Conservation (phyloP, 1,140 invertebrate genomes). For the Achroia grisella region DNA sequence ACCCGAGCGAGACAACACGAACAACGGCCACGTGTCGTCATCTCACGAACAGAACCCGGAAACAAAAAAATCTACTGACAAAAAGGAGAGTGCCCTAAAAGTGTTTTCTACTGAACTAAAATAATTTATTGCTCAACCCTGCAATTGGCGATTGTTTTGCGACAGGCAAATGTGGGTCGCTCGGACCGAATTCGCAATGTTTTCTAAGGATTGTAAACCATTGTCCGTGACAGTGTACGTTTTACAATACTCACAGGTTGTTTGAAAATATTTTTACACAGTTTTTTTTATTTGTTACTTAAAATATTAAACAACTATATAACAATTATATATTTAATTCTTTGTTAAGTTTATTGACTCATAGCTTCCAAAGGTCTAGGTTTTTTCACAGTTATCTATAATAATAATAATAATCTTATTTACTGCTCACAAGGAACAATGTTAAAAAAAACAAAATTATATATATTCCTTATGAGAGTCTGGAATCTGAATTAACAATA, state of each 20-base stretch:
- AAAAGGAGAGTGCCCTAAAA: constrained; percentile 41
- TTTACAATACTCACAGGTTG: background rate
- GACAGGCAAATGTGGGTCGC: constrained; percentile 2
- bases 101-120: constrained; percentile 22
- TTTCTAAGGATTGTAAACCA: constrained; percentile 3
- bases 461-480: too few relatives aligned
- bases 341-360: too few relatives aligned
- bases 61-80: constrained; percentile 42
- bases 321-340: too few relatives aligned
- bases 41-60: too few relatives aligned
- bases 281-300: too few relatives aligned
- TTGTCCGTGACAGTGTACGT: constrained; percentile 5
- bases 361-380: constrained; percentile 83
- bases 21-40: constrained; percentile 44
- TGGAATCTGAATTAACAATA: too few relatives aligned
- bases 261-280: background rate
- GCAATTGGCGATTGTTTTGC: constrained; percentile 23
- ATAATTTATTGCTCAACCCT: constrained; percentile 31
- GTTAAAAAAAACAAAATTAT: too few relatives aligned
- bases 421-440: too few relatives aligned
- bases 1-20: constrained; percentile 5
- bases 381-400: constrained; percentile 88
- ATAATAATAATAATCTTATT: too few relatives aligned
- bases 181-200: constrained; percentile 11
- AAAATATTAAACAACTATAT: too few relatives aligned